Percentiles rank a stretch among this genome's conserved stretches.
These are phyloP conservation scores for Drosophila anomalata DNA, from an alignment of 2,888 invertebrate species.

Conservation along the genomic window DNA sequence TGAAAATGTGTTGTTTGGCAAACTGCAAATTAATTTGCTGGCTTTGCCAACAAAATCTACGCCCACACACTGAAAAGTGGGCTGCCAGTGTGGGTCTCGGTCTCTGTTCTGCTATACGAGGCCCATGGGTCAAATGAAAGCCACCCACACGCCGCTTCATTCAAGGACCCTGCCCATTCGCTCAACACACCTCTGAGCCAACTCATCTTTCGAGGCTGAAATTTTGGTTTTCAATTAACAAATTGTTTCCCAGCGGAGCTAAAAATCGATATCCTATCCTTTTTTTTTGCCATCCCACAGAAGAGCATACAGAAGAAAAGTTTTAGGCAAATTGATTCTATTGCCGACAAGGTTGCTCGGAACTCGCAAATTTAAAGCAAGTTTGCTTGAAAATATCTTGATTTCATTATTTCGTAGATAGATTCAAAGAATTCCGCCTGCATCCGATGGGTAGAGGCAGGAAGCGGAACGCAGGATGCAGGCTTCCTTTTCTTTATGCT, in stretches of 20 bases:
- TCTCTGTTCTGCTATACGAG: constrained; percentile 15
- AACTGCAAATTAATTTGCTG: constrained; percentile 37
- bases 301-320: background rate
- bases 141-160: constrained; percentile 8
- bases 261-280: constrained; percentile 32
- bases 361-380: background rate
- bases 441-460: constrained; percentile 12
- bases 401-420: constrained; percentile 4
- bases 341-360: background rate
- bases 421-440: constrained; percentile 18
- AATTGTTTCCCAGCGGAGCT: constrained; percentile 46
- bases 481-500: constrained; percentile 25
- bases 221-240: constrained; percentile 76
- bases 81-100: constrained; percentile 1
- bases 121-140: constrained; percentile 31
- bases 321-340: constrained; percentile 5
- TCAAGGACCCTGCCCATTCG: background rate
- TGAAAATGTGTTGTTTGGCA: constrained; percentile 16
- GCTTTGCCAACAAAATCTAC: constrained; percentile 16
- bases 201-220: constrained; percentile 40
- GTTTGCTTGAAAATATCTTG: background rate
- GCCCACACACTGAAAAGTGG: constrained; percentile 2
- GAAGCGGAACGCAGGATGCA: constrained; percentile 16
- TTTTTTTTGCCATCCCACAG: background rate
- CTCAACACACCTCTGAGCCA: constrained; percentile 2